Evolutionary conservation across 2,797 vertebrate species (phyloP).

Genomic region (Pseudocheirus occidentalis): DNA sequence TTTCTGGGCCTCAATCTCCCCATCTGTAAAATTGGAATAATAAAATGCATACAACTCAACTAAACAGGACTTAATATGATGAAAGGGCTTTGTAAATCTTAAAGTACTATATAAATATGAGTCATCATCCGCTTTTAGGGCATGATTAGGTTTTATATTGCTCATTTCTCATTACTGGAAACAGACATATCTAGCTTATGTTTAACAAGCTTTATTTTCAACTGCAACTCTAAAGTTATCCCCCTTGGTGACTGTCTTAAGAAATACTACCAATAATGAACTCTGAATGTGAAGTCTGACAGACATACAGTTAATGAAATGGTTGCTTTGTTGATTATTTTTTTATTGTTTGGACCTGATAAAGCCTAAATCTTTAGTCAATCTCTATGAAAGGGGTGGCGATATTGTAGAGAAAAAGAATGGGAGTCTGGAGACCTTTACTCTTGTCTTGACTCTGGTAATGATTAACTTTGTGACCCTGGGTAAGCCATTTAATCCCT

Average conservation of each 20-base stretch:
- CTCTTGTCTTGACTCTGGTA: background rate
- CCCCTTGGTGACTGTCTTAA: background rate
- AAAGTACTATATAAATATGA: background rate
- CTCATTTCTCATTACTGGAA: background rate
- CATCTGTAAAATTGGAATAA: constrained; percentile 40
- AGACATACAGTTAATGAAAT: background rate
- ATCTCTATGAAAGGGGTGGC: background rate
- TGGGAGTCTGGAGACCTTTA: background rate
- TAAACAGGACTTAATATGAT: background rate
- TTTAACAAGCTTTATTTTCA: background rate
- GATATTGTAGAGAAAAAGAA: background rate
- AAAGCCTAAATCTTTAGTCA: background rate
- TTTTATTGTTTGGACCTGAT: background rate
- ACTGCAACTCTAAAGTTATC: background rate
- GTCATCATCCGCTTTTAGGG: background rate
- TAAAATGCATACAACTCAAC: background rate
- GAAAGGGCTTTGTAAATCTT: background rate
- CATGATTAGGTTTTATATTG: background rate
- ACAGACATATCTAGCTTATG: background rate
- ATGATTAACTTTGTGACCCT: background rate
- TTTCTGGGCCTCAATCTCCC: constrained; percentile 21
- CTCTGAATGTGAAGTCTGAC: background rate
- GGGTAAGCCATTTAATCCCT: background rate
- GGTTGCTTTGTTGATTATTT: background rate
- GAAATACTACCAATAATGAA: background rate